These are phyloP conservation scores for Bradynema listronoti DNA, from an alignment of 1,140 invertebrate species.

Conservation along the genomic window DNA sequence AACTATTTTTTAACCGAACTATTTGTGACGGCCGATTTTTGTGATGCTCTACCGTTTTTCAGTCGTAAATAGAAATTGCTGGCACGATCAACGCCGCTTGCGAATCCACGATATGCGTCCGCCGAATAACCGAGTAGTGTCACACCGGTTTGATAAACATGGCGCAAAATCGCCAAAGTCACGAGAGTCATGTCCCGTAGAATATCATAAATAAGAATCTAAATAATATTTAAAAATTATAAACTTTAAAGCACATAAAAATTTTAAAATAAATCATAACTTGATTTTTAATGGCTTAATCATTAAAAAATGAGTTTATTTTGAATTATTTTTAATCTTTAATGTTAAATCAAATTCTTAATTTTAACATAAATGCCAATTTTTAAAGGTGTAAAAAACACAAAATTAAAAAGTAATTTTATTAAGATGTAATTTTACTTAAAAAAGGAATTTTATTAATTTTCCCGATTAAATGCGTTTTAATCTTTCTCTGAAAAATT, in stretches of 20 bases:
- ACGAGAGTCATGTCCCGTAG: background rate
- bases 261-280: too few relatives aligned
- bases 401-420: background rate
- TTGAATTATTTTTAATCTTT: background rate
- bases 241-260: background rate
- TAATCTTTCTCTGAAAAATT: background rate
- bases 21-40: too few relatives aligned
- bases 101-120: background rate
- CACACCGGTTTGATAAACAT: background rate
- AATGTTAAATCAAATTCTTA: background rate
- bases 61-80: too few relatives aligned
- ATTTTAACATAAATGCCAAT: background rate
- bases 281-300: background rate
- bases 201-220: constrained; percentile 1
- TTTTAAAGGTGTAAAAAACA: background rate
- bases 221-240: background rate
- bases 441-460: background rate
- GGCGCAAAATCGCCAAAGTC: background rate
- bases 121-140: background rate
- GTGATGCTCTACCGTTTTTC: too few relatives aligned
- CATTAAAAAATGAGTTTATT: background rate
- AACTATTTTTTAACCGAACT: too few relatives aligned
- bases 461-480: background rate
- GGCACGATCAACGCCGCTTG: background rate
- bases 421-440: background rate